Evolutionary conservation across 2,113 vertebrate species (phyloP), one percentile per base, ranked within the genome.

Genomic region (Megaceryle torquata): DNA sequence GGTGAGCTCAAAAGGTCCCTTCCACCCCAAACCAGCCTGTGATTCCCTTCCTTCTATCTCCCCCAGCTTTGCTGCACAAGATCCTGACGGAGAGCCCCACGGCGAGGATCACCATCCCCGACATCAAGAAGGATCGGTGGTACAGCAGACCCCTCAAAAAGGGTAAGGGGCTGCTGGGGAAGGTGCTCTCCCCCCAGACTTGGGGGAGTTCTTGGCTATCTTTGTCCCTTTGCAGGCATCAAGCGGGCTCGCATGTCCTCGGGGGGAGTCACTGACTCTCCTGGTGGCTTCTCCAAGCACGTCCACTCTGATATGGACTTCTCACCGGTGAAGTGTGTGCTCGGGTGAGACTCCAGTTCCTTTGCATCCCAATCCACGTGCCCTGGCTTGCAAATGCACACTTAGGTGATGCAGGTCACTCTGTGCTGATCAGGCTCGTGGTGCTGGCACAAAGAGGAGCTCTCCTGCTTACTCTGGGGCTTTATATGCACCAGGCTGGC

Each of bases 111-210:
- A 98, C 97, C 15, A 98, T 99, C 64, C 78, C 98, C 37, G 99
- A 99, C 74, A 98, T 99, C 71, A 98, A 99, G 94, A 99, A 99
- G 93, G 99, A 99, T 65, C 98, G 98, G 68, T 99, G 99, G 99
- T 99, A 98, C 83, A 96, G 91, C 96, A 91, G 39, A 6, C 96
- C 96, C 75, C 95, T 98, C 61, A 98, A 97, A 59, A 98, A 95
- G 86, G 96, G 96, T 95, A 82, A 90, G 94, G 82, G 68, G 24
- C 14, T 0, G 4, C 0, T 0, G 4, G 69, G 74, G 28, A 10
- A 2, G 0, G 2, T 0, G 1, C 22, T 21, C 0, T 0, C 8
- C 7, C n/a, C 16, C 48, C 3, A 1, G 11, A 8, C 28, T 8
- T 4, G 26, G 37, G 35, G 50, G 11, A 17, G 11, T 54, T 4